A percentile compares a stretch with the other conserved stretches of the same genome.
Evolutionary conservation across 2,113 vertebrate genomes (phyloP).

Genomic region (Corythornis madagascariensis): DNA sequence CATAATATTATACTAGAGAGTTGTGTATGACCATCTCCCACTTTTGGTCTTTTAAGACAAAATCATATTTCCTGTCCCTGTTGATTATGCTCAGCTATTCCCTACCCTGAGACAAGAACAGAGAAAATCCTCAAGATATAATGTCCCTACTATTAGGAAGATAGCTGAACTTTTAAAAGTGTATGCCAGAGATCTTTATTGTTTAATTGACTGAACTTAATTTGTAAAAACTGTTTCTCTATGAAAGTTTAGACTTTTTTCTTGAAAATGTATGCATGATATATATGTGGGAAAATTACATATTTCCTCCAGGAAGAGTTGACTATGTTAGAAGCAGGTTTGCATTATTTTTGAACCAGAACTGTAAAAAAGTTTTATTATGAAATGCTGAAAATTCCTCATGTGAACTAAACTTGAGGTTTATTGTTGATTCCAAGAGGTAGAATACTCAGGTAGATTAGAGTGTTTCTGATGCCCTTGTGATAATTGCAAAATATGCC

Average conservation of each 20-base stretch:
- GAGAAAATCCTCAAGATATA: neutral
- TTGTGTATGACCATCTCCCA: neutral
- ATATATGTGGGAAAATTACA: neutral
- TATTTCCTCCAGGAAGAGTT: neutral
- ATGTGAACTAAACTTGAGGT: slow-evolving; percentile 8
- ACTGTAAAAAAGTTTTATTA: neutral
- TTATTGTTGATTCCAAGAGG: neutral
- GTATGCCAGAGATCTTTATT: neutral
- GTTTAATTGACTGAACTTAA: neutral
- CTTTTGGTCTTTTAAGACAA: neutral
- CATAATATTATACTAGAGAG: neutral
- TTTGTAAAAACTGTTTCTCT: neutral
- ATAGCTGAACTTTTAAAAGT: neutral
- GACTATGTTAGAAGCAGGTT: neutral
- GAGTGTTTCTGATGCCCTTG: neutral
- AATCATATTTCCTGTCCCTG: rapidly evolving
- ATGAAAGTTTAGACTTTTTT: neutral
- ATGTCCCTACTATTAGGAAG: neutral
- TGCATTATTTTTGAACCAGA: neutral
- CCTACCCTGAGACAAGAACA: neutral
- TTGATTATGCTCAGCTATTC: neutral
- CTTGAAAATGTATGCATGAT: neutral
- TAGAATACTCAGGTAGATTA: neutral
- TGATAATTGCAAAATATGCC: neutral
- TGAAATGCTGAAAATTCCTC: slow-evolving; percentile 16